Evolutionary conservation across 2,113 vertebrate species (phyloP).

Genomic region (Chaenocephalus aceratus): DNA sequence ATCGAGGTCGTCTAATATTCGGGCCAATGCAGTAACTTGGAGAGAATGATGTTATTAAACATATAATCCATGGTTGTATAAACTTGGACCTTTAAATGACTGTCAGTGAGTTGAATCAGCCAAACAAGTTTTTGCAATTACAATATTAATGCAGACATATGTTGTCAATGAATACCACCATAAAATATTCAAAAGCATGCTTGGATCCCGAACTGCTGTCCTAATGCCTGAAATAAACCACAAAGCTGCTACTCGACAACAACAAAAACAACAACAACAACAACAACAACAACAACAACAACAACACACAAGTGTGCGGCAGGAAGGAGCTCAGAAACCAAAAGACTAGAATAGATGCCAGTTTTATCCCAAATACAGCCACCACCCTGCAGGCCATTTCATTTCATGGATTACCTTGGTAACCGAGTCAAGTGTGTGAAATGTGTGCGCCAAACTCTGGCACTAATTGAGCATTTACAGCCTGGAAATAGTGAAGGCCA

Average conservation of each 20-base stretch:
- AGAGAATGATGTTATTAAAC: background rate
- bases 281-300: background rate
- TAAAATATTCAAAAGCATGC: background rate
- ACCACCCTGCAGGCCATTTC: constrained; percentile 57
- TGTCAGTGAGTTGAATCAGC: background rate
- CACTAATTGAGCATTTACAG: constrained; percentile 51
- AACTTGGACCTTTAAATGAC: background rate
- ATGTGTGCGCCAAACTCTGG: constrained; percentile 36
- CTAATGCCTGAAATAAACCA: constrained; percentile 21
- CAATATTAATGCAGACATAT: background rate
- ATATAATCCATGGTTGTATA: background rate
- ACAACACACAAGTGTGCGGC: constrained; percentile 5
- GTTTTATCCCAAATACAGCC: constrained; percentile 38
- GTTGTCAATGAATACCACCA: background rate
- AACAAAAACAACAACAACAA: too few species aligned
- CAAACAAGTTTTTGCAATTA: background rate
- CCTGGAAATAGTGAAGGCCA: constrained; percentile 39
- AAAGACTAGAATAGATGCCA: constrained; percentile 2
- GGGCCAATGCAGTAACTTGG: constrained; percentile 1
- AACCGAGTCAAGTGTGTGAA: constrained; percentile 45
- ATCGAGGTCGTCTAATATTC: background rate
- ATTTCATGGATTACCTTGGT: constrained; percentile 47
- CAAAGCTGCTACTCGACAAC: background rate
- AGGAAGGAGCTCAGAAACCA: constrained; percentile 30
- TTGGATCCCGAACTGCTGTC: constrained; percentile 4